Base-by-base conservation (phyloP, 1,140 invertebrate species). In the Himalopsyche phryganea region DNA sequence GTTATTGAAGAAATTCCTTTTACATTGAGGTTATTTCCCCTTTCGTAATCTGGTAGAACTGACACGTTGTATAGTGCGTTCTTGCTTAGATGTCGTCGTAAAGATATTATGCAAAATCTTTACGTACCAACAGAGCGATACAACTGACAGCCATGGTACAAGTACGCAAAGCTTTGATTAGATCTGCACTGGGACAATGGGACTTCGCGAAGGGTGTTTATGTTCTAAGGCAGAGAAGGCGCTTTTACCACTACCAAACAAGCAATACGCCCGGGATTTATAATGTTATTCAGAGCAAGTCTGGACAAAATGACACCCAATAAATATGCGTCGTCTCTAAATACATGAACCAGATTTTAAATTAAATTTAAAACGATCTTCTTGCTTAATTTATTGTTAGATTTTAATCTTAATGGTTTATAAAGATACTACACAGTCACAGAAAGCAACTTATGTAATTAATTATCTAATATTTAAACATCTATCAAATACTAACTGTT, bases 301-400 rank as follows among this genome's bases (percentile, higher is more conserved):
- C 50, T 51, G 50, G 50, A 51, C 50, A 51, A 51, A 51, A 51
- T 51, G 50, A 51, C 50, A 50, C 48, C 48, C 48, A 50, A 50
- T 50, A 50, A 50, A 50, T 36, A 50, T 50, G 48, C 35, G 48
- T 17, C 48, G 5, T 33, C 38, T 20, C 48, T 36, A 36, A 38
- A 38, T 50, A 50, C 38, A 50, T 19, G 48, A 35, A 35, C 48
- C 33, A 50, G 48, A 50, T 50, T 50, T 50, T 36, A 50, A 50
- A 17, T 20, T 17, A 50, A 32, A 50, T 10, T 20, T 28, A 28
- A 28, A 28, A 28, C 23, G 23, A 28, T 28, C 23, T 9, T 3
- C 3, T 3, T 28, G 23, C 23, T 28, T 5, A 5, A 28, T 28
- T 28, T 28, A 28, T 28, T 28, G 23, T 9, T 28, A 5, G 23